phyloP scores from a whole-genome alignment of 2,888 invertebrate genomes.

The Agrochola litura region DNA sequence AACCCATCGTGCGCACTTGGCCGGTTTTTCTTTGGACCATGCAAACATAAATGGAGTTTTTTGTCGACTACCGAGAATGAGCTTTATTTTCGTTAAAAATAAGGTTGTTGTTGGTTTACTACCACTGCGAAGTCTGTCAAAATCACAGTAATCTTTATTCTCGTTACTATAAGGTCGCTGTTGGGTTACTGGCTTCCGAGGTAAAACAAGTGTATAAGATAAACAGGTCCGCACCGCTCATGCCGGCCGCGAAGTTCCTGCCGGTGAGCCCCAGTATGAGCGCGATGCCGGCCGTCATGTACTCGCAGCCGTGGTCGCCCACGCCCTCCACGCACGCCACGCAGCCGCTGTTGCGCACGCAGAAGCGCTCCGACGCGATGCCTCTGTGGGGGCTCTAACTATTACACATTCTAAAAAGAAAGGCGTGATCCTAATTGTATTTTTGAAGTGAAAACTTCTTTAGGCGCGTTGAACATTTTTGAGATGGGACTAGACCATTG shows the following conservation, averaged over 20 bases:
- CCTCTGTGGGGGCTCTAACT: constrained; percentile 89
- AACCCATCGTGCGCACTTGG: too few relatives aligned
- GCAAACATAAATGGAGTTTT: not conserved
- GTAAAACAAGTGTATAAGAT: too few relatives aligned
- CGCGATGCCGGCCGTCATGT: constrained; percentile 99
- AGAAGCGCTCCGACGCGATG: constrained; percentile 99
- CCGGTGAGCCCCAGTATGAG: constrained; percentile 98
- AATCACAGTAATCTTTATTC: not conserved
- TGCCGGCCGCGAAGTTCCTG: constrained; percentile 99
- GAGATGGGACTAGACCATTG: too few relatives aligned
- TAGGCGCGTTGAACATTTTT: too few relatives aligned
- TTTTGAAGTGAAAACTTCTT: too few relatives aligned
- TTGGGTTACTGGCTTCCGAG: not conserved
- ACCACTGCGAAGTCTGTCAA: not conserved
- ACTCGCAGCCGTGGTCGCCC: constrained; percentile 99
- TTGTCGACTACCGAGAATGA: not conserved
- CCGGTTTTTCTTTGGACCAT: not conserved
- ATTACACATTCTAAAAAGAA: not conserved
- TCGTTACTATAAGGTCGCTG: not conserved
- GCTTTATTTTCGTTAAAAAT: not conserved
- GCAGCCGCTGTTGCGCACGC: constrained; percentile 99
- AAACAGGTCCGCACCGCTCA: constrained; percentile 92
- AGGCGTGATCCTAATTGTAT: not conserved
- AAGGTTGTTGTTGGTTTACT: not conserved
- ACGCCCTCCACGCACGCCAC: constrained; percentile 98